A percentile compares a stretch with the other conserved stretches of the same genome.
Evolutionary conservation across 2,888 invertebrate genomes (phyloP).

Genomic region (Leptopterna dolabrata): DNA sequence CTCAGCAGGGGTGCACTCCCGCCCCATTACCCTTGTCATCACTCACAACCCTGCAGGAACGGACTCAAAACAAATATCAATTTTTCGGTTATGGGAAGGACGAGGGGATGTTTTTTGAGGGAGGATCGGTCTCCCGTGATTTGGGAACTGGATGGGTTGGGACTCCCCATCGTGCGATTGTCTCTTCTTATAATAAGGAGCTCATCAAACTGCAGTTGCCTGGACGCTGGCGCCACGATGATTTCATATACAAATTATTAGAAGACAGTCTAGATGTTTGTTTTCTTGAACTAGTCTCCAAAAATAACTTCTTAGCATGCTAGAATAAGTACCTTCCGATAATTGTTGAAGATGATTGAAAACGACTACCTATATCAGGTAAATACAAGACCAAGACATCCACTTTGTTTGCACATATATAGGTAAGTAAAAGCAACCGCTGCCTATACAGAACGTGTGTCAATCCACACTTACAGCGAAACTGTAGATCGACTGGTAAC

Average conservation of each 20-base stretch:
- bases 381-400: too few relatives aligned
- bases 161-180: not conserved
- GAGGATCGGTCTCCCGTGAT: not conserved
- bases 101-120: not conserved
- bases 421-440: too few relatives aligned
- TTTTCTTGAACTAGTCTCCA: not conserved
- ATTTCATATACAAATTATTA: not conserved
- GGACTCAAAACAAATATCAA: not conserved
- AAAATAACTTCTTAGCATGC: not conserved
- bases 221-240: not conserved
- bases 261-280: not conserved
- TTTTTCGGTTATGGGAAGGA: not conserved
- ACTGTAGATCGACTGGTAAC: too few relatives aligned
- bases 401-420: too few relatives aligned
- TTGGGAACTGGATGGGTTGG: not conserved
- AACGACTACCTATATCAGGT: too few relatives aligned
- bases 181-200: slow-evolving; percentile 4
- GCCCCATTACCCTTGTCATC: slow-evolving; percentile 43
- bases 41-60: slow-evolving; percentile 19
- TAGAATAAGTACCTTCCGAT: too few relatives aligned
- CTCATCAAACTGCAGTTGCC: not conserved
- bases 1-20: slow-evolving; percentile 47
- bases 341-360: too few relatives aligned
- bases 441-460: too few relatives aligned
- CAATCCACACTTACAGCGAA: too few relatives aligned